Evolutionary conservation across 2,888 invertebrate genomes (phyloP).

Genomic region (Drosophila recens): DNA sequence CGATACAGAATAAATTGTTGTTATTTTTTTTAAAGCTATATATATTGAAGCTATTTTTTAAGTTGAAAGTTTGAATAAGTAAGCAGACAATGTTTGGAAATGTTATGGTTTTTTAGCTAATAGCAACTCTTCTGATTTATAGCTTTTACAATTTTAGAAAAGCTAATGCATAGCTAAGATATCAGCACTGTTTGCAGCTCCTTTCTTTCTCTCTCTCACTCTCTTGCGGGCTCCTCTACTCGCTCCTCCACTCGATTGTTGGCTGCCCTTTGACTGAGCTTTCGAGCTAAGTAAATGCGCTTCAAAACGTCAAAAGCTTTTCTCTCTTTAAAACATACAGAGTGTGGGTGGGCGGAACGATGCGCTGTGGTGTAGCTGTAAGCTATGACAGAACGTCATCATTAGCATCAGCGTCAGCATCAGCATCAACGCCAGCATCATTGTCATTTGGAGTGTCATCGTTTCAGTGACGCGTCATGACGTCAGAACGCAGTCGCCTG

Average conservation of each 20-base stretch:
- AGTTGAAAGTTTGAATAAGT: no score
- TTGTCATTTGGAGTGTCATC: conserved; percentile 48
- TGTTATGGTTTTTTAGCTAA: not conserved
- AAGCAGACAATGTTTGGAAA: no score
- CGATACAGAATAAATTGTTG: no score
- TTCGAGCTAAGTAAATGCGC: conserved; percentile 41
- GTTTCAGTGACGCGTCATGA: conserved; percentile 25
- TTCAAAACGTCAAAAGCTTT: conserved; percentile 42
- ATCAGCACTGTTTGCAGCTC: conserved; percentile 9
- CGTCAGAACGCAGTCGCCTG: conserved; percentile 44
- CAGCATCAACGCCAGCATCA: conserved; percentile 32
- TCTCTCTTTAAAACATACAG: conserved; percentile 14
- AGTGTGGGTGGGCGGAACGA: not conserved
- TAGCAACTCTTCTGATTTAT: not conserved
- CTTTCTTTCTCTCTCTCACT: conserved; percentile 16
- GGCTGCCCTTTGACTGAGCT: conserved; percentile 34
- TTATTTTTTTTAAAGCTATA: no score
- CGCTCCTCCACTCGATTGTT: conserved; percentile 10
- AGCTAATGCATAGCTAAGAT: not conserved
- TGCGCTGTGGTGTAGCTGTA: not conserved
- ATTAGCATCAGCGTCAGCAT: conserved; percentile 27
- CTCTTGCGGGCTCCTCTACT: not conserved
- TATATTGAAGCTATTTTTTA: no score
- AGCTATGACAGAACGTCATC: conserved; percentile 44
- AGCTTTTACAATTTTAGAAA: not conserved